These are phyloP conservation scores for Larimichthys crocea DNA, from an alignment of 2,113 vertebrate genomes.

Conservation along the genomic window DNA sequence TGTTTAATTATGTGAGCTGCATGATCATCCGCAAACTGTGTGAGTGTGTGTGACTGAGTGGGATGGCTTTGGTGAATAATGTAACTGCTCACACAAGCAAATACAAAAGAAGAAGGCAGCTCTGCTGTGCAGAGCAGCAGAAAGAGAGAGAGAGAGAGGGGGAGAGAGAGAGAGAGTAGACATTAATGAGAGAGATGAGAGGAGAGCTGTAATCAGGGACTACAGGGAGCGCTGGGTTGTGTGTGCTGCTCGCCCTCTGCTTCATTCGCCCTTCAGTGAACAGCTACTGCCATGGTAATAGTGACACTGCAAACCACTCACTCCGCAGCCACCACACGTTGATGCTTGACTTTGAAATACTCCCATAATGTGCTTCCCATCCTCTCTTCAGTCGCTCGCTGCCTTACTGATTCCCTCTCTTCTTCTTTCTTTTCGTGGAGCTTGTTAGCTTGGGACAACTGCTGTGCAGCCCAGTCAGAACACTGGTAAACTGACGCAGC, in stretches of 20 bases:
- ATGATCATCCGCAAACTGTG: neutral
- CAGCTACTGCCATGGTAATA: neutral
- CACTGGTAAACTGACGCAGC: neutral
- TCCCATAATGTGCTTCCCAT: neutral
- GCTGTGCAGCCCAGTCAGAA: slow-evolving; percentile 46
- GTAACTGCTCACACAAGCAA: slow-evolving; percentile 13
- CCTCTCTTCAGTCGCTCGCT: neutral
- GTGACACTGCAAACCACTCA: slow-evolving; percentile 1
- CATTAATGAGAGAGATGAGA: slow-evolving; percentile 24
- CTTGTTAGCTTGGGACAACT: slow-evolving; percentile 43
- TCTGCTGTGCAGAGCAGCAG: neutral
- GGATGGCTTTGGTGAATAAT: slow-evolving; percentile 25
- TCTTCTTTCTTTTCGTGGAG: neutral
- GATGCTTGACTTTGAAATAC: slow-evolving; percentile 37
- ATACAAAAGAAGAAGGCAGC: slow-evolving; percentile 26
- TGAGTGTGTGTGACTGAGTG: slow-evolving; percentile 4
- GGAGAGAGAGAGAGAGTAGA: neutral
- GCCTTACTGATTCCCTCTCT: neutral
- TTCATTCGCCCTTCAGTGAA: slow-evolving; percentile 17
- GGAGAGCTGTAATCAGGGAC: slow-evolving; percentile 14
- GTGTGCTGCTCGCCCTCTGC: neutral
- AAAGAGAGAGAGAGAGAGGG: neutral
- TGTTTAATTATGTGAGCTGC: slow-evolving; percentile 19
- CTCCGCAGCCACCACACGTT: slow-evolving; percentile 5
- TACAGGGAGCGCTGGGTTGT: neutral